phyloP scores from a whole-genome alignment of 1,140 invertebrate genomes.

The Mesaphorura yosii region DNA sequence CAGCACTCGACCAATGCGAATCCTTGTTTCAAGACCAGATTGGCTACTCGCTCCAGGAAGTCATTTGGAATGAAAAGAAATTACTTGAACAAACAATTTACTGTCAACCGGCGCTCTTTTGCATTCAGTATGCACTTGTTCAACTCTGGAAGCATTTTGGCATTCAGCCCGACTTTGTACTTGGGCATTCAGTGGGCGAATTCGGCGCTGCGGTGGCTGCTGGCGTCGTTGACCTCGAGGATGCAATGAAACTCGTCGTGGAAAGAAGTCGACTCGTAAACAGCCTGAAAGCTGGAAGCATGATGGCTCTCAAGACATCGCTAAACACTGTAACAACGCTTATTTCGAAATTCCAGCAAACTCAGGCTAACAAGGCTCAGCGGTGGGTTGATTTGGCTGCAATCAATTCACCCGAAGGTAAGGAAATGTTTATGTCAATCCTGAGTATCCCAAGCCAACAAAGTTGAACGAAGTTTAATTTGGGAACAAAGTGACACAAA shows the following conservation, averaged over 20 bases:
- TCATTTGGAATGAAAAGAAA: neutral
- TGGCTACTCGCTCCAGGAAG: neutral
- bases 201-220: slow-evolving; percentile 15
- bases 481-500: no score
- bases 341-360: neutral
- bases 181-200: slow-evolving; percentile 19
- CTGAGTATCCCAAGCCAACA: no score
- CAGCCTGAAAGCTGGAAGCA: neutral
- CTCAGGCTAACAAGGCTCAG: neutral
- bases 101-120: slow-evolving; percentile 19
- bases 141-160: slow-evolving; percentile 20
- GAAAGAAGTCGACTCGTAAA: slow-evolving; percentile 12
- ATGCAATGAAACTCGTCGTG: slow-evolving; percentile 14
- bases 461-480: no score
- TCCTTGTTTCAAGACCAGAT: neutral
- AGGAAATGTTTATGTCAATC: no score
- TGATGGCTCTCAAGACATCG: slow-evolving; percentile 10
- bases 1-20: slow-evolving; percentile 9
- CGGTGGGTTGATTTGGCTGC: slow-evolving; percentile 7
- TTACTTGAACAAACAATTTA: slow-evolving; percentile 12
- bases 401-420: no score
- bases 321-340: neutral
- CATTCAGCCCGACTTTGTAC: slow-evolving; percentile 15
- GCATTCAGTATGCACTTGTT: slow-evolving; percentile 12
- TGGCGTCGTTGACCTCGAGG: slow-evolving; percentile 9